Base-by-base conservation (phyloP, 1,140 invertebrate species). In the Anagrus nilaparvatae region DNA sequence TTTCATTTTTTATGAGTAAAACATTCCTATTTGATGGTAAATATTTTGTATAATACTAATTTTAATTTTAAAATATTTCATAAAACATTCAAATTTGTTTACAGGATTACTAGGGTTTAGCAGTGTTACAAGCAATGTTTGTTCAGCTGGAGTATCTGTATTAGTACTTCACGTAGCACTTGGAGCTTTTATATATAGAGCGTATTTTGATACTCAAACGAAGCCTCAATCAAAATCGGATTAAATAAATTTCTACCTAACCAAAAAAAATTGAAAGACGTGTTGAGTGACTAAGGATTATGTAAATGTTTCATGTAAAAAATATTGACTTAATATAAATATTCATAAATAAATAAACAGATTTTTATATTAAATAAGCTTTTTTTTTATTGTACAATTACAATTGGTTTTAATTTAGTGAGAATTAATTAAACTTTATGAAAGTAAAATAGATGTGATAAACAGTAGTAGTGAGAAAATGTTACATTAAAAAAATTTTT, bases 131-230 rank as follows among this genome's bases (percentile, higher is more conserved):
- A 81, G 78, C 45, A 86, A 83, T 61, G 79, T 87, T 30, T 84
- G 79, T 55, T 75, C 83, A 12, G 82, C 83, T 29, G 73, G 81
- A 16, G 70, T 77, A 39, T 77, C 83, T 4, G 73, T 87, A 7
- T 48, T 83, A 3, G 73, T 81, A 10, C 59, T 87, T 27, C 83
- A 87, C 56, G 48, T 83, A 29, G 80, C 81, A 7, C 51, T 86
- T 25, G 83, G 77, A n/a, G 59, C 82, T 18, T 86, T 84, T 54
- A 84, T 87, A 56, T 83, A 81, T 49, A 74, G 70, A 51, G 82
- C 82, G 2, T 86, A 84, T 54, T 80, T 73, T 48, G 77, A 75
- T n/a, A 53, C 52, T 37, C 50, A 47, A 20, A 39, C 44, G 6
- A 67, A 59, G 36, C 47, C 44, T 30, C 35, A 43, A 42, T 13